Evolutionary conservation across 92 coral and sea anemone genomes (phyloP), one percentile per base, ranked within the genome.

Genomic region (Parazoanthus swiftii): DNA sequence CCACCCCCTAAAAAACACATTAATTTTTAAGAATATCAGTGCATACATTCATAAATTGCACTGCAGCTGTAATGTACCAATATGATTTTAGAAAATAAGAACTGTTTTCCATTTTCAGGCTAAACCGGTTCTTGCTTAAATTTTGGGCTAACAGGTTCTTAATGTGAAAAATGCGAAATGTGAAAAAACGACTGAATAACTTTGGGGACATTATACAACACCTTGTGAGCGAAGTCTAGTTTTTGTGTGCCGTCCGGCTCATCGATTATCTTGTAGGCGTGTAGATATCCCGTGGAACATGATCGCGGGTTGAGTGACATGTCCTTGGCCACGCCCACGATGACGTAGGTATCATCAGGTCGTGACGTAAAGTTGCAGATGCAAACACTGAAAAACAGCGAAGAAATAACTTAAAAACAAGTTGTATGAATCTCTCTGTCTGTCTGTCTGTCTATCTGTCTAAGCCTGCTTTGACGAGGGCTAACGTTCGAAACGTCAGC

Each of bases 231-330:
- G 72, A 97, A 90, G 63, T 97, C 99, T 78, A 97, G 94, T 86
- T 95, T 97, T 51, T 93, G 93, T 29, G 94, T 90, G n/a, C 95
- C 98, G 77, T 94, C 96, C 18, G 93, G 94, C 86, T 92, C 90
- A 51, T 94, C 92, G 10, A 81, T 91, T 80, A 97, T 87, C 89
- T 85, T 91, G 88, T 93, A 97, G 35, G 98, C 90, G 78, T 93
- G 94, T 33, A 97, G 89, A 39, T 91, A 93, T 5, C 99, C 99
- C 43, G 95, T 93, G 44, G 99, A 93, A 85, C 98, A 97, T 14
- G 99, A 95, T 21, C 99, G 94, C 20, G 99, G 99, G 93, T 90
- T 97, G 70, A 97, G 93, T 66, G 98, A 86, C 95, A 97, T 89
- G 81, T 95, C 99, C 79, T 90, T 97, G 38, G 99, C 98, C 63